A percentile compares a stretch with the other conserved stretches of the same genome.
These are phyloP conservation scores for Cremastinae sp. DNA, from an alignment of 2,888 invertebrate genomes.

Conservation along the genomic window DNA sequence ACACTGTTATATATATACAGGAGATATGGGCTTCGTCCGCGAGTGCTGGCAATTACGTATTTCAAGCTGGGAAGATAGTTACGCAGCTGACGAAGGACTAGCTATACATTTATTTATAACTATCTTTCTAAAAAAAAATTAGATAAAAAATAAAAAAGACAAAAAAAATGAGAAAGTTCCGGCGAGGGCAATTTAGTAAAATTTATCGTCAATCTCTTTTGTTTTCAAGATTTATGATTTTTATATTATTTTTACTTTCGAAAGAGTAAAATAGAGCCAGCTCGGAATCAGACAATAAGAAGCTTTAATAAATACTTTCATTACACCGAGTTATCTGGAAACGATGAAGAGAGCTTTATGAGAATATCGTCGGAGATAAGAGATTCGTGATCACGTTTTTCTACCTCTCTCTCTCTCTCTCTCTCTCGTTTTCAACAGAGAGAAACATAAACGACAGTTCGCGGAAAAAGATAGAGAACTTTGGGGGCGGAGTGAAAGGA, in stretches of 20 bases:
- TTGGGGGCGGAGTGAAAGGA: conserved; percentile 6
- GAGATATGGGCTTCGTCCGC: background rate
- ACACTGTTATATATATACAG: conserved; percentile 4
- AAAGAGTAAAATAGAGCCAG: conserved; percentile 22
- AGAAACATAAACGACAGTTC: conserved; percentile 20
- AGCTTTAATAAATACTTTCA: conserved; percentile 13
- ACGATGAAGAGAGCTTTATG: conserved; percentile 29
- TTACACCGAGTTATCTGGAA: conserved; percentile 4
- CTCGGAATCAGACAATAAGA: background rate
- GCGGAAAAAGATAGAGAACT: background rate
- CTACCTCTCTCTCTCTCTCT: conserved; percentile 5
- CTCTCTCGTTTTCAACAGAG: conserved; percentile 9
- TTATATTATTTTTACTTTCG: background rate
- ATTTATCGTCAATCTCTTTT: background rate
- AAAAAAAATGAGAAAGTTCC: background rate
- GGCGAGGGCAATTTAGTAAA: background rate
- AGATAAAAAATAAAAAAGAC: too few species aligned
- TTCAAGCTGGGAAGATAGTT: conserved; percentile 1
- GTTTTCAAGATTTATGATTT: background rate
- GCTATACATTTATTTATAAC: background rate
- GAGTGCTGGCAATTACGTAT: background rate
- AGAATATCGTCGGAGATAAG: conserved; percentile 50
- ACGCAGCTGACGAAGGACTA: conserved; percentile 7
- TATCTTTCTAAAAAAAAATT: too few species aligned
- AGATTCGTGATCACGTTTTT: conserved; percentile 32